phyloP scores from a whole-genome alignment of 2,797 vertebrate species.

The Muscicapa comitata region DNA sequence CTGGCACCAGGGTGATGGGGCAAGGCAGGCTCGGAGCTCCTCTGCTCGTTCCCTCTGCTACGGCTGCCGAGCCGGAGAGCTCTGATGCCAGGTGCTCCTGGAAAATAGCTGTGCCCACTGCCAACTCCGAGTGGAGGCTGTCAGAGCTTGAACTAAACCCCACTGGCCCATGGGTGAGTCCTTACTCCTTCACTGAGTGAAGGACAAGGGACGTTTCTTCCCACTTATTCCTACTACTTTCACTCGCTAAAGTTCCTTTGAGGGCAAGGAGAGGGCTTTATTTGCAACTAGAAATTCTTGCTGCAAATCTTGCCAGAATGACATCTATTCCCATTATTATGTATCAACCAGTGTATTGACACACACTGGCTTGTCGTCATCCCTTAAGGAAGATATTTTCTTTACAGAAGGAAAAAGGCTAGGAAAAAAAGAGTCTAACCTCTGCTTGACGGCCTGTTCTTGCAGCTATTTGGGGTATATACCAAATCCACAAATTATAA shows the following conservation, averaged over 20 bases:
- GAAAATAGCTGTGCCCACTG: neutral
- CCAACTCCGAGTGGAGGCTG: neutral
- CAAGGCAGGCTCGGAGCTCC: neutral
- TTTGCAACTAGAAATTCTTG: neutral
- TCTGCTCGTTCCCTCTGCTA: fast-evolving
- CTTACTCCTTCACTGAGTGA: neutral
- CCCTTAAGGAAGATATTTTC: neutral
- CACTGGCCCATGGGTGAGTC: neutral
- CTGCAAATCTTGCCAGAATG: neutral
- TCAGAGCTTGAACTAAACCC: neutral
- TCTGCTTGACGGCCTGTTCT: neutral
- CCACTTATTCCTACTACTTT: neutral
- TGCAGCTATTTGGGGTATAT: neutral
- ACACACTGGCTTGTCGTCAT: neutral
- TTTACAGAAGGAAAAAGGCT: neutral
- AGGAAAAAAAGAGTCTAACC: neutral
- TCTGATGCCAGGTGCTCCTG: neutral
- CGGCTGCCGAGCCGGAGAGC: neutral
- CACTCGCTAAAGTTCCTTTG: neutral
- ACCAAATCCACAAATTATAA: neutral
- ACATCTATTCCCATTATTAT: neutral
- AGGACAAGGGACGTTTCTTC: neutral
- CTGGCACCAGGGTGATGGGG: too few relatives aligned
- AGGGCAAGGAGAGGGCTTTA: neutral
- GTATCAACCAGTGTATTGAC: neutral